Evolutionary conservation across 2,888 invertebrate species (phyloP).

Genomic region (Hermaeophaga mercurialis): DNA sequence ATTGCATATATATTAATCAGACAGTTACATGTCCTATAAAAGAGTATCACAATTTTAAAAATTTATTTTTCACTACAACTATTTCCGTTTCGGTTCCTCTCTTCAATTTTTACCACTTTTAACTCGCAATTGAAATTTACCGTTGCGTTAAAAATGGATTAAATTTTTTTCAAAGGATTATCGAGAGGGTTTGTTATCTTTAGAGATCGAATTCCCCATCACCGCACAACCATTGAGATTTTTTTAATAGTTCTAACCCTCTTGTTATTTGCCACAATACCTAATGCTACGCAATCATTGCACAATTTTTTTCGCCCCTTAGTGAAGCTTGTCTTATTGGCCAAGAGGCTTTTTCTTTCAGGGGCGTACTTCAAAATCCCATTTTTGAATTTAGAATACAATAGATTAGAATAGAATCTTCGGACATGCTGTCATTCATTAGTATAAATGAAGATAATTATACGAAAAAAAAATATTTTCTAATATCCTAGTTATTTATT

Average conservation of each 20-base stretch:
- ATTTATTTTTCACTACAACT: too few species aligned
- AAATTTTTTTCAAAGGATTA: conserved; percentile 36
- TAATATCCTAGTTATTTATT: too few species aligned
- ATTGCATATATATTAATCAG: too few species aligned
- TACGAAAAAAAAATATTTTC: too few species aligned
- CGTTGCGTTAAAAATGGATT: conserved; percentile 28
- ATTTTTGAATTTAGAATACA: too few species aligned
- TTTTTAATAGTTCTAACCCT: conserved; percentile 19
- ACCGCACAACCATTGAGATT: conserved; percentile 28
- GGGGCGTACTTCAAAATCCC: neutral
- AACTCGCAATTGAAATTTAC: conserved; percentile 20
- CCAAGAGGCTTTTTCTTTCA: neutral
- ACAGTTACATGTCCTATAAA: too few species aligned
- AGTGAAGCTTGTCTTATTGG: conserved; percentile 5
- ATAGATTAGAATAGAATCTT: too few species aligned
- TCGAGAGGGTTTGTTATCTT: conserved; percentile 45
- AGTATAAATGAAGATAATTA: too few species aligned
- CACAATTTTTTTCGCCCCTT: conserved; percentile 19
- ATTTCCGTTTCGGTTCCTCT: neutral
- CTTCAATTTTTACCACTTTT: conserved; percentile 1
- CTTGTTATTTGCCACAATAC: conserved; percentile 21
- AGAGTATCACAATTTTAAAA: too few species aligned
- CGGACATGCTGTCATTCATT: too few species aligned
- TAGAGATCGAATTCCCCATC: conserved; percentile 43
- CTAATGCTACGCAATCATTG: conserved; percentile 26